phyloP scores from a whole-genome alignment of 2,113 vertebrate genomes.

The Romanogobio albipinnatus region DNA sequence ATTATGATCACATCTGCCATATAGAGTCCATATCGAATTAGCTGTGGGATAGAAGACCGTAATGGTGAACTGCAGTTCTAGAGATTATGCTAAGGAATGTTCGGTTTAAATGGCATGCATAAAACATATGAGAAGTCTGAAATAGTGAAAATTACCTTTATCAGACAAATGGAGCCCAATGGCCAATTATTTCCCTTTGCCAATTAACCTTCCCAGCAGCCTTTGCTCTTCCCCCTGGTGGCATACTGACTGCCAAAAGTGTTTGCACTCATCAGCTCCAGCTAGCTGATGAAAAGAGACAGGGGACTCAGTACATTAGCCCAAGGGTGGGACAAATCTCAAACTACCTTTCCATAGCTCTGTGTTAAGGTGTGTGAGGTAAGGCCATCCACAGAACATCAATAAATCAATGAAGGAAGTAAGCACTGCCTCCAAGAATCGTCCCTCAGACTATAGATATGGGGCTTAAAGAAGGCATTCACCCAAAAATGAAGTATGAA shows the following conservation, averaged over 20 bases:
- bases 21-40: not conserved
- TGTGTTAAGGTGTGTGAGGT: constrained; percentile 5
- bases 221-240: constrained; percentile 51
- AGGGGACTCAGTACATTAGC: constrained; percentile 54
- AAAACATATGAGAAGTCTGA: constrained; percentile 8
- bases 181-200: constrained; percentile 76
- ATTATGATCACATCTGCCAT: not conserved
- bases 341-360: constrained; percentile 49
- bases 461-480: not conserved
- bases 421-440: not conserved
- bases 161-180: constrained; percentile 75
- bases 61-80: not conserved
- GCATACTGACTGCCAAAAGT: constrained; percentile 69
- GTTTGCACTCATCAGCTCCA: constrained; percentile 68
- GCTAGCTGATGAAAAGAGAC: constrained; percentile 72
- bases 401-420: constrained; percentile 17
- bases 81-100: not conserved
- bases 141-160: constrained; percentile 64
- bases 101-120: not conserved
- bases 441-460: not conserved
- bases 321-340: constrained; percentile 56
- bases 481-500: not conserved
- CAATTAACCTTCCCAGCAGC: constrained; percentile 76
- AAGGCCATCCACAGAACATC: not conserved
- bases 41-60: not conserved